phyloP scores from a whole-genome alignment of 2,888 invertebrate species.

The Vesta saturnalis region DNA sequence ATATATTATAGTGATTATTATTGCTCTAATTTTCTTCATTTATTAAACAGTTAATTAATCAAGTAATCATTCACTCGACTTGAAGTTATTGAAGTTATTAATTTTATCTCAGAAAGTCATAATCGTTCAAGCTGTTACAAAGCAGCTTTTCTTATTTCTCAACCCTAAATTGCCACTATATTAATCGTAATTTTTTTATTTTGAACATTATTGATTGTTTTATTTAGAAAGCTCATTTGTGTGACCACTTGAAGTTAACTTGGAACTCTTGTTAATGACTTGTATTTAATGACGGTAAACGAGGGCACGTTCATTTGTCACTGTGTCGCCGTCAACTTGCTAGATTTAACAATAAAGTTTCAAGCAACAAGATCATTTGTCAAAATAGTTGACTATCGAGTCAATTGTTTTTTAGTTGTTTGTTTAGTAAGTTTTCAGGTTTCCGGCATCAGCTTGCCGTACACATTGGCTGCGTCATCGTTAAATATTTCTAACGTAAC shows the following conservation, averaged over 20 bases:
- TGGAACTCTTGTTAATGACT: conserved; percentile 26
- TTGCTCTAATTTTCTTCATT: conserved; percentile 31
- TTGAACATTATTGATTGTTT: neutral
- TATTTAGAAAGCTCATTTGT: neutral
- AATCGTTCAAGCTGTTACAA: neutral
- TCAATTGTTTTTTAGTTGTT: too few relatives aligned
- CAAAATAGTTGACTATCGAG: too few relatives aligned
- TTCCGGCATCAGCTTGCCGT: neutral
- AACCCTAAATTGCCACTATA: neutral
- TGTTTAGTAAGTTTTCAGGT: neutral
- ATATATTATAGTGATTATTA: too few relatives aligned
- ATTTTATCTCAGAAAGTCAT: conserved; percentile 12
- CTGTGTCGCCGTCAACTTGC: conserved; percentile 23
- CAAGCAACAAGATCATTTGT: neutral
- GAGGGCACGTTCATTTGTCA: conserved; percentile 30
- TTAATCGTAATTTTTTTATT: neutral
- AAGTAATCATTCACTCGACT: conserved; percentile 30
- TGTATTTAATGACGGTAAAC: conserved; percentile 31
- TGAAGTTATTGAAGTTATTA: conserved; percentile 37
- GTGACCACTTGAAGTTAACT: conserved; percentile 19
- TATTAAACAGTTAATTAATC: conserved; percentile 35
- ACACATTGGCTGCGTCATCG: neutral
- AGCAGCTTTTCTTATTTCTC: too few relatives aligned
- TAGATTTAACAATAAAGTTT: conserved; percentile 18
- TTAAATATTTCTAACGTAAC: neutral